A percentile compares a stretch with the other conserved stretches of the same genome.
Evolutionary conservation across 2,113 vertebrate genomes (phyloP).

Genomic region (Boleophthalmus pectinirostris): DNA sequence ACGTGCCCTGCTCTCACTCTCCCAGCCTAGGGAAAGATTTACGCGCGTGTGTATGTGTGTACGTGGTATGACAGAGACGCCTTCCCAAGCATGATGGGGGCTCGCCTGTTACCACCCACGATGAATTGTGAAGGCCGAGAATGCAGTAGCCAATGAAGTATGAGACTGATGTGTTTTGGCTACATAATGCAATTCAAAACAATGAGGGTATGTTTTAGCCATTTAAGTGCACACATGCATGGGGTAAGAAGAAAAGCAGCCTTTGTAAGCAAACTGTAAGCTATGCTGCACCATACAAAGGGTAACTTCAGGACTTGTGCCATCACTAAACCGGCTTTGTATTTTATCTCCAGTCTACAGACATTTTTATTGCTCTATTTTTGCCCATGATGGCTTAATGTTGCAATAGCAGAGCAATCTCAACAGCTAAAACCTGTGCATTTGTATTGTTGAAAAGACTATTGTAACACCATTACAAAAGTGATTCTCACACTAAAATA

Average conservation of each 20-base stretch:
- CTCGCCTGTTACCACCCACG: slow-evolving; percentile 64
- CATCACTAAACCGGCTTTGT: background rate
- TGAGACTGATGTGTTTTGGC: slow-evolving; percentile 9
- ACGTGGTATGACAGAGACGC: slow-evolving; percentile 36
- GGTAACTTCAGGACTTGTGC: background rate
- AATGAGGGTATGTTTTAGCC: background rate
- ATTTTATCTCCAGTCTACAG: slow-evolving; percentile 23
- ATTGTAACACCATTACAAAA: slow-evolving; percentile 18
- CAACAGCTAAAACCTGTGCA: slow-evolving; percentile 17
- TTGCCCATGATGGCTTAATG: slow-evolving; percentile 14
- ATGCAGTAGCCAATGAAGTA: slow-evolving; percentile 6
- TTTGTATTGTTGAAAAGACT: slow-evolving; percentile 17
- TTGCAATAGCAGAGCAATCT: slow-evolving; percentile 23
- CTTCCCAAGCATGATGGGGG: slow-evolving; percentile 47
- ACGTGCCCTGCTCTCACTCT: slow-evolving; percentile 60
- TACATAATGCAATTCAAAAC: slow-evolving; percentile 13
- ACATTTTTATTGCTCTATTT: slow-evolving; percentile 27
- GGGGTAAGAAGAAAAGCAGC: background rate
- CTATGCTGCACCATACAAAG: slow-evolving; percentile 2
- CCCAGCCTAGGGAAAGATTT: slow-evolving; percentile 37
- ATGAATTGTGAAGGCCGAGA: slow-evolving; percentile 41
- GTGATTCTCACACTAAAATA: background rate
- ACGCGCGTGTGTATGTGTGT: slow-evolving; percentile 28
- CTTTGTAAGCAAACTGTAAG: slow-evolving; percentile 2
- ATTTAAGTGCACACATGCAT: background rate